Evolutionary conservation across 1,140 invertebrate genomes (phyloP).

Genomic region (Calephelis nemesis): DNA sequence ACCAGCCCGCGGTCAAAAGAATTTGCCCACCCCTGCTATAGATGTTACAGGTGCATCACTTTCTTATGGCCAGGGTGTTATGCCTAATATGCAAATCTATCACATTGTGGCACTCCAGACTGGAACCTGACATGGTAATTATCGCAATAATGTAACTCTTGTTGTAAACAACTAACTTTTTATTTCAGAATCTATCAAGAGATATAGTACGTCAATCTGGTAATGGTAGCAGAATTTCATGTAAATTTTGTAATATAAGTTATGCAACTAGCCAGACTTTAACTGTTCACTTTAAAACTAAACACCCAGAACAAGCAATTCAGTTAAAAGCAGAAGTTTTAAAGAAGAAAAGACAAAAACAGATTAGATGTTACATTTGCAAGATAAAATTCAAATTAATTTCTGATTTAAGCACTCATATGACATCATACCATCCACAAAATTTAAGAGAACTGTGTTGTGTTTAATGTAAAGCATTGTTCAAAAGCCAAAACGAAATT

Average conservation of each 20-base stretch:
- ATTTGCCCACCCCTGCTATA: no score
- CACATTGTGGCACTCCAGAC: no score
- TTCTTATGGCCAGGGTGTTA: no score
- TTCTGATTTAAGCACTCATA: slow-evolving; percentile 35
- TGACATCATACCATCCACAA: slow-evolving; percentile 25
- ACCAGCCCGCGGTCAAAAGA: no score
- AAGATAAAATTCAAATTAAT: slow-evolving; percentile 34
- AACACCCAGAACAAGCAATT: slow-evolving; percentile 35
- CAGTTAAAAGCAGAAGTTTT: slow-evolving; percentile 26
- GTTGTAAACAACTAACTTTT: no score
- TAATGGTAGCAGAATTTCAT: no score
- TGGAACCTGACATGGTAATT: no score
- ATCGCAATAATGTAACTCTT: no score
- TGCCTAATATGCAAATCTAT: no score
- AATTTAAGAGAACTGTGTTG: slow-evolving; percentile 36
- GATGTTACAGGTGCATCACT: no score
- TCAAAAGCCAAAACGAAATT: slow-evolving; percentile 27
- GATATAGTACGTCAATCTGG: no score
- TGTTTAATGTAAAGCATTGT: slow-evolving; percentile 38
- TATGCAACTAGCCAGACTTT: slow-evolving; percentile 44
- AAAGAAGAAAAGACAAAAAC: slow-evolving; percentile 35
- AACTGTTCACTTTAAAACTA: slow-evolving; percentile 39
- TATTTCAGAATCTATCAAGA: no score
- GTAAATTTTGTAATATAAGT: slow-evolving; percentile 25
- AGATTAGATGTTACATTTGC: slow-evolving; percentile 45